These are phyloP conservation scores for Drosophila paracracens DNA, from an alignment of 2,888 invertebrate species.

Conservation along the genomic window DNA sequence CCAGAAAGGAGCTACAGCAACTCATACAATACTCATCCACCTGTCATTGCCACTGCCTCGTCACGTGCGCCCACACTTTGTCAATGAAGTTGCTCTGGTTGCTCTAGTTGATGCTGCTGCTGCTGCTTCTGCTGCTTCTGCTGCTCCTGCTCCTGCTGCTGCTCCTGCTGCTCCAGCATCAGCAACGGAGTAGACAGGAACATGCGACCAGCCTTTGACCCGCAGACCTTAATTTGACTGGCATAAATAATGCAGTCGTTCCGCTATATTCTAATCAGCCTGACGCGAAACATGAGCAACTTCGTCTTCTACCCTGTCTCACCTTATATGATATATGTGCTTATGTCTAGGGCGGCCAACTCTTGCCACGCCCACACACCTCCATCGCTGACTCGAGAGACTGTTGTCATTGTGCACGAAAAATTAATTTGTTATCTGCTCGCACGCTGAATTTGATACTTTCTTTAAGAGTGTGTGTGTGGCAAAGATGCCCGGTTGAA, in stretches of 20 bases:
- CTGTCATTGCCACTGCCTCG: constrained; percentile 68
- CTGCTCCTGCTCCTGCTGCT: neutral
- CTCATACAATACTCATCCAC: constrained; percentile 39
- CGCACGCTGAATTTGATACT: constrained; percentile 47
- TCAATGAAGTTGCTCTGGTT: constrained; percentile 45
- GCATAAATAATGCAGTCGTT: constrained; percentile 65
- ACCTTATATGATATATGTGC: constrained; percentile 57
- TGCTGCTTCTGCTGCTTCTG: neutral
- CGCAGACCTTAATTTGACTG: constrained; percentile 74
- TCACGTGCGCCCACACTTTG: constrained; percentile 71
- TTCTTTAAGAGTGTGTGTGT: constrained; percentile 37
- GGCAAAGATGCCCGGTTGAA: neutral
- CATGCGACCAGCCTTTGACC: constrained; percentile 61
- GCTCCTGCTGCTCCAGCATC: neutral
- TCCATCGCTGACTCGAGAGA: constrained; percentile 26
- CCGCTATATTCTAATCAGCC: constrained; percentile 79
- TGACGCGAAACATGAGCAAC: constrained; percentile 72
- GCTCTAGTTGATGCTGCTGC: neutral
- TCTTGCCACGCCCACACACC: constrained; percentile 20
- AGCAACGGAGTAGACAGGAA: neutral
- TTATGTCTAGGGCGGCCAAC: constrained; percentile 7
- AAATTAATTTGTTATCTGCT: constrained; percentile 81
- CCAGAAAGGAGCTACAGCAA: constrained; percentile 8
- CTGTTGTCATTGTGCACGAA: constrained; percentile 62
- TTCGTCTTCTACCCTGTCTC: neutral